Evolutionary conservation across 2,888 invertebrate species (phyloP).

Genomic region (Creontiades dilutus): DNA sequence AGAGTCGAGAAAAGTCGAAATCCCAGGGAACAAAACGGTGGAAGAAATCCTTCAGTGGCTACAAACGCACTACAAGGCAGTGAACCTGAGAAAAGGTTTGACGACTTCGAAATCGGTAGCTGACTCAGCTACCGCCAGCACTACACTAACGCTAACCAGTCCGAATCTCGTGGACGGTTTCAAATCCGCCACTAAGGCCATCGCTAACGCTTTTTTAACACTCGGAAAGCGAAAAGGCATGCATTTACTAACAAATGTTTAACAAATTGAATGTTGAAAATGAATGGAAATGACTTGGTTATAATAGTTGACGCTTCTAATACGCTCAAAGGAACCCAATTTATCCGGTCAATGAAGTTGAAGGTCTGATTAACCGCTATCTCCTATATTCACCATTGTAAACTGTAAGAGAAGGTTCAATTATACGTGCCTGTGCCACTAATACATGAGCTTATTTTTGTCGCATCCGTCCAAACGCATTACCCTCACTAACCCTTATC

Average conservation of each 20-base stretch:
- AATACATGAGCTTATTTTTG: no score
- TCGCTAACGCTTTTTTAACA: constrained; percentile 55
- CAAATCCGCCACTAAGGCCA: constrained; percentile 53
- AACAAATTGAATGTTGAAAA: neutral
- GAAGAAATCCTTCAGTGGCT: constrained; percentile 68
- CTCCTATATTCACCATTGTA: no score
- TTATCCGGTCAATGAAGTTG: no score
- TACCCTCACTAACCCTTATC: no score
- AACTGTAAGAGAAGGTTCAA: no score
- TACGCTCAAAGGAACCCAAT: no score
- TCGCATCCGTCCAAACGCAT: no score
- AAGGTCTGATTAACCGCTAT: no score
- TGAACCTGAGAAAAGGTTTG: constrained; percentile 68
- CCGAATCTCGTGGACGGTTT: constrained; percentile 29
- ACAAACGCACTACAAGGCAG: constrained; percentile 65
- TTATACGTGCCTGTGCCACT: no score
- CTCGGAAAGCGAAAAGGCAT: constrained; percentile 46
- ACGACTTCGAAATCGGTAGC: neutral
- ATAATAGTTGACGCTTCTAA: no score
- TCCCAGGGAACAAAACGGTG: constrained; percentile 65
- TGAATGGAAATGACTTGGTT: no score
- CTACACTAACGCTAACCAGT: constrained; percentile 43
- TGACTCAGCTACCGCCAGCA: constrained; percentile 46
- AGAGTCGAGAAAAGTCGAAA: constrained; percentile 68
- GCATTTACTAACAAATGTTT: neutral